Base-by-base conservation (phyloP, 2,797 vertebrate species). In the Dallia pectoralis region DNA sequence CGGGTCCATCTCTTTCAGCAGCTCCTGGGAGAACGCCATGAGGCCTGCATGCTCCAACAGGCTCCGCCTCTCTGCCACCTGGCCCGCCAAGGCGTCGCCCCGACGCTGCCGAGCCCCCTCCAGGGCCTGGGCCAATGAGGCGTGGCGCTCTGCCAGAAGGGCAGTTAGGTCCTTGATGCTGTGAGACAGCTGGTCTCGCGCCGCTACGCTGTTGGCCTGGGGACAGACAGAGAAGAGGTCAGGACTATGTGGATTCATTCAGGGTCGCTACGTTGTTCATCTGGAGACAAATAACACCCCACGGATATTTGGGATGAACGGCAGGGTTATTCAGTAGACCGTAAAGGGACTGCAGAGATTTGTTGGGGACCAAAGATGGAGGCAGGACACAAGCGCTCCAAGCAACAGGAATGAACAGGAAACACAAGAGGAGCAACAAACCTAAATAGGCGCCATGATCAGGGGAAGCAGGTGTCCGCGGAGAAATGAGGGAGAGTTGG, bases 1-100 rank as follows among this genome's bases (percentile, higher is more conserved):
- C 62, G 96, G 95, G 88, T 98, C 97, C 0, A 94, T 95, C 81
- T 99, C 97, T 82, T 98, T 98, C 69, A 99, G 86, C 69, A 99
- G 93, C 88, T 99, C 97, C 79, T 95, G 94, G 7, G 96, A 93
- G 1, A 97, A 98, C 0, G 95, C 95, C 91, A 99, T 93, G 82
- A 99, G 92, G 1, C 97, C 96, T 0, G 96, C 96, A 56, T 97
- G 95, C 1, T 98, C 96, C 93, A 98, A 88, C 85, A 99, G 85
- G 81, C 94, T 89, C 79, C 93, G 93, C 79, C 96, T 94, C 83
- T 97, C 96, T 0, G 91, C 85, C 83, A 98, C 92, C 90, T 99
- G 96, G 49, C 85, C 73, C 0, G 92, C 81, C 82, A 98, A 86
- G 4, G 94, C 93, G 81, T 95, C 91, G 51, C 94, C 93, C 8